Percentiles rank a stretch among this genome's conserved stretches.
phyloP scores from a whole-genome alignment of 2,888 invertebrate genomes.

The Heteromurus nitidus region DNA sequence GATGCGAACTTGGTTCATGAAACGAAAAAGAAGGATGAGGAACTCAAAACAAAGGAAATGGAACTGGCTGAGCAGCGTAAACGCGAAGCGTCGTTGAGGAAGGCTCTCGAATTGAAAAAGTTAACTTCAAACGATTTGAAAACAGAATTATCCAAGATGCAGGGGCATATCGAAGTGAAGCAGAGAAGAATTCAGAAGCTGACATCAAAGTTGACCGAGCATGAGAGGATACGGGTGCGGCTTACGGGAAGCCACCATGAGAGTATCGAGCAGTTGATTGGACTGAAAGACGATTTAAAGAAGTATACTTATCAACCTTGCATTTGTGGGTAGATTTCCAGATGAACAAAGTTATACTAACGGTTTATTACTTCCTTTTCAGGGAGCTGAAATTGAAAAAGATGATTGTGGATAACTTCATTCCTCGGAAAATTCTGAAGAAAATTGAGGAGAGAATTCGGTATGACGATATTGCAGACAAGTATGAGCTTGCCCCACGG shows the following conservation, averaged over 20 bases:
- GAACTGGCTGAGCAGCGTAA: conserved; percentile 94
- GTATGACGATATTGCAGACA: conserved; percentile 60
- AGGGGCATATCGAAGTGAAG: conserved; percentile 97
- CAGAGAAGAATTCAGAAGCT: conserved; percentile 94
- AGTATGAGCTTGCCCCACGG: conserved; percentile 60
- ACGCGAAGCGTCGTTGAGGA: conserved; percentile 89
- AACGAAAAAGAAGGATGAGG: conserved; percentile 93
- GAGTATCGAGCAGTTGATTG: conserved; percentile 15
- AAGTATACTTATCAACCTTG: conserved; percentile 20
- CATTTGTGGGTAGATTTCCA: background rate
- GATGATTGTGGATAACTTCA: conserved; percentile 91
- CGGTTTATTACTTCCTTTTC: conserved; percentile 70
- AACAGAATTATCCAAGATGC: conserved; percentile 91
- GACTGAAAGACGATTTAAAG: conserved; percentile 18
- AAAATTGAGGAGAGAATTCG: conserved; percentile 64
- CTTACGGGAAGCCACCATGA: conserved; percentile 84
- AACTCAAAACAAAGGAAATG: conserved; percentile 87
- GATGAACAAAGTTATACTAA: background rate
- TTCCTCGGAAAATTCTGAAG: conserved; percentile 80
- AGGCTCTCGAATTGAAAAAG: conserved; percentile 93
- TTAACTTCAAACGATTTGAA: conserved; percentile 92
- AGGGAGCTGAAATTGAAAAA: conserved; percentile 91
- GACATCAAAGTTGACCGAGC: conserved; percentile 90
- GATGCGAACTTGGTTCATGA: conserved; percentile 17
- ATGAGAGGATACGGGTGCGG: conserved; percentile 92